A percentile compares a stretch with the other conserved stretches of the same genome.
Conservation (phyloP, 2,797 vertebrate species). For the Hephaestus fuliginosus region DNA sequence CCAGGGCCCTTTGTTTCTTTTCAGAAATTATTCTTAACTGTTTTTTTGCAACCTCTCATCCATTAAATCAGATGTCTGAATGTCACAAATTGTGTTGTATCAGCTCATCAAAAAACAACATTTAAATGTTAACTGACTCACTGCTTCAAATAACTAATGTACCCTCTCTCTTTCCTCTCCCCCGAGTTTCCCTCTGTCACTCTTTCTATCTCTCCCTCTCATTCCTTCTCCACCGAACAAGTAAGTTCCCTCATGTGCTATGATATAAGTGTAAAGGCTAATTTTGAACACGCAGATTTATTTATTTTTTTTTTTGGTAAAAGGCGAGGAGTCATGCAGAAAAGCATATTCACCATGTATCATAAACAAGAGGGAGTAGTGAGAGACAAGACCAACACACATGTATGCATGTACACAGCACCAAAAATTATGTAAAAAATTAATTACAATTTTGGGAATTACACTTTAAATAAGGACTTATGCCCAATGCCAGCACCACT, state of each 20-base stretch:
- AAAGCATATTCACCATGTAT: constrained; percentile 75
- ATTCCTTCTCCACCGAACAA: constrained; percentile 39
- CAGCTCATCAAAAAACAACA: constrained; percentile 9
- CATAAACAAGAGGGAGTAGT: constrained; percentile 67
- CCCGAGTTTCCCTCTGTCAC: constrained; percentile 24
- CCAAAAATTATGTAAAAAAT: constrained; percentile 5
- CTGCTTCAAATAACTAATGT: constrained; percentile 40
- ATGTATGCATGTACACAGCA: constrained; percentile 5
- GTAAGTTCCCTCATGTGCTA: constrained; percentile 43
- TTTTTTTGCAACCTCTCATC: constrained; percentile 26
- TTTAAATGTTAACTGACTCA: constrained; percentile 49
- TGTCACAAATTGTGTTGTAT: neutral
- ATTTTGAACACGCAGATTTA: constrained; percentile 73
- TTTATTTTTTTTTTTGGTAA: constrained; percentile 71
- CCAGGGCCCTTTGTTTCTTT: constrained; percentile 43
- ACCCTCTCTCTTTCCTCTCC: constrained; percentile 3
- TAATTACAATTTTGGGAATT: neutral
- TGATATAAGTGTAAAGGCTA: constrained; percentile 66
- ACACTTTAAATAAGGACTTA: constrained; percentile 18
- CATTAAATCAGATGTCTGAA: constrained; percentile 32
- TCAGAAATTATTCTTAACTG: constrained; percentile 32
- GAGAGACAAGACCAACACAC: constrained; percentile 51
- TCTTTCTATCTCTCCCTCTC: constrained; percentile 35
- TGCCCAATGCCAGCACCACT: constrained; percentile 5
- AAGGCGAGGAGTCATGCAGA: constrained; percentile 77